Evolutionary conservation across 2,888 invertebrate species (phyloP), one percentile per base, ranked within the genome.

Genomic region (Caenorhabditis sp.): DNA sequence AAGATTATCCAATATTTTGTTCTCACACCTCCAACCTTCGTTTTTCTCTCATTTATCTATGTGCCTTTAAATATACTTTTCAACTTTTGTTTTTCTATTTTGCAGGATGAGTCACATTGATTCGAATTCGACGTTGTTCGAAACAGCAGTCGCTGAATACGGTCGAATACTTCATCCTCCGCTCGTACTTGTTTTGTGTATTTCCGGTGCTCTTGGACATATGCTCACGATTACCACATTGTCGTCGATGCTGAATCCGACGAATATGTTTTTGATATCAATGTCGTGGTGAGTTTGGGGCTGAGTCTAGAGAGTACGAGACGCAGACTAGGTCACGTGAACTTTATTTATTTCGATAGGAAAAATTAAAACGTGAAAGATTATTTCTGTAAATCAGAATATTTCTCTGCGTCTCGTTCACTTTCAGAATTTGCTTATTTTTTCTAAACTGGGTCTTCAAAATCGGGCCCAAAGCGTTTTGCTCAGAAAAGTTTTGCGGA

Each of bases 241-340:
- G 1, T 77, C 74, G 1, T 68, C 76, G 19, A 81, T 83, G 76
- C 62, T 78, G 14, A 85, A 84, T 66, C 85, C 85, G 36, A 85
- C 84, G 5, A 85, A 85, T 63, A 71, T 80, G 62, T 78, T 85
- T 49, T 65, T 85, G 57, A 84, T 85, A 59, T 82, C 82, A 49
- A 85, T 85, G 84, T 81, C 81, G 19, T 82, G 81, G 83, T 84
- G 54, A 62, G 79, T 71, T 31, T n/a, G n/a, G n/a, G 31, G 10
- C 31, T 31, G 10, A 6, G 31, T 6, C 31, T 31, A 6, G 5
- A 6, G 31, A 31, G 31, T n/a, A n/a, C n/a, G n/a, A n/a, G n/a
- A n/a, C n/a, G n/a, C n/a, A n/a, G n/a, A n/a, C n/a, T n/a, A n/a
- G n/a, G n/a, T n/a, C n/a, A n/a, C n/a, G n/a, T n/a, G n/a, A n/a